Conservation (phyloP, 2,113 vertebrate genomes). For the Tetrax tetrax region DNA sequence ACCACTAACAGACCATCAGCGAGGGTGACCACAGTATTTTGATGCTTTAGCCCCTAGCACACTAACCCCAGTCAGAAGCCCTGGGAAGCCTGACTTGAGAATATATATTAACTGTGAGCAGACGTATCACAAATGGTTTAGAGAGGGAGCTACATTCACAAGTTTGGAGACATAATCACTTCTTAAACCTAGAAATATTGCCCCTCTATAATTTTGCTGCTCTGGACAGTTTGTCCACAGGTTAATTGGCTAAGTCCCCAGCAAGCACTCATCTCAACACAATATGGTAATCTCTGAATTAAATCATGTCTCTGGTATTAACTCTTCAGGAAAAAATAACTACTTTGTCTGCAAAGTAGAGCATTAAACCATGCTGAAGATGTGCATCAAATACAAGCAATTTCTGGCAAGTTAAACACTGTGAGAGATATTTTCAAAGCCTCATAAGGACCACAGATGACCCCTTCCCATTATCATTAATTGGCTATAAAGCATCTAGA, state of each 20-base stretch:
- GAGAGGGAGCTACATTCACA: background rate
- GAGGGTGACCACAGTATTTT: background rate
- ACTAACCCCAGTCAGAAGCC: background rate
- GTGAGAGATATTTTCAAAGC: background rate
- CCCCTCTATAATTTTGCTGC: background rate
- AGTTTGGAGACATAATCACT: background rate
- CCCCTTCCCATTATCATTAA: background rate
- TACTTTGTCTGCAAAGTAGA: background rate
- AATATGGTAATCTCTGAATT: background rate
- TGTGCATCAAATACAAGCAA: background rate
- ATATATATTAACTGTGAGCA: background rate
- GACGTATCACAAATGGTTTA: background rate
- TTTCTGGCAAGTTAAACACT: background rate
- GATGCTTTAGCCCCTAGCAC: background rate
- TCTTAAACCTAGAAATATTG: background rate
- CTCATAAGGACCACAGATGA: background rate
- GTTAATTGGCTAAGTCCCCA: background rate
- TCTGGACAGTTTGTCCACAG: background rate
- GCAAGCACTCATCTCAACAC: background rate
- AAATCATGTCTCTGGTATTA: background rate
- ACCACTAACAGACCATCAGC: background rate
- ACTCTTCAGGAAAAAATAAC: background rate
- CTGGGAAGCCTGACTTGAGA: background rate
- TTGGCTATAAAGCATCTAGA: background rate
- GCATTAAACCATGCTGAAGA: background rate